phyloP scores from a whole-genome alignment of 2,113 vertebrate species.

The Lepidothrix coronata region DNA sequence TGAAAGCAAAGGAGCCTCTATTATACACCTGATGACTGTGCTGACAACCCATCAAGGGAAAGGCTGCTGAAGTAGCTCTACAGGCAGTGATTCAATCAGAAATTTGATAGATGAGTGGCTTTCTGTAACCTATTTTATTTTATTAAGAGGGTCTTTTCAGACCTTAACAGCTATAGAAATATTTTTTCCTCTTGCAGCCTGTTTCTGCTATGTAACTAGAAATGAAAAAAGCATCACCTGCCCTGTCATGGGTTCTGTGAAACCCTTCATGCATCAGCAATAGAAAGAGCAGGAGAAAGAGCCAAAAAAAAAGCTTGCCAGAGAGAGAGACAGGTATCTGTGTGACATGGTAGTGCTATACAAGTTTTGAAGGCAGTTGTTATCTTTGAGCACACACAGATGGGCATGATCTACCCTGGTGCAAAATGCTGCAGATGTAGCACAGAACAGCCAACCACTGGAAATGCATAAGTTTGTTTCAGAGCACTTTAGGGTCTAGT shows the following conservation, averaged over 20 bases:
- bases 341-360: rapidly evolving
- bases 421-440: background rate
- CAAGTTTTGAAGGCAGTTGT: background rate
- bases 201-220: background rate
- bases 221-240: background rate
- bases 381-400: background rate
- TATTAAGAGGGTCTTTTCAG: background rate
- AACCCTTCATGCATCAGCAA: background rate
- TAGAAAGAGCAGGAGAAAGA: background rate
- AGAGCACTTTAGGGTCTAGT: background rate
- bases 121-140: background rate
- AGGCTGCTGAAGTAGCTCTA: background rate
- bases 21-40: background rate
- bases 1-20: background rate
- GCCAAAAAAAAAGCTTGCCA: background rate
- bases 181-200: background rate
- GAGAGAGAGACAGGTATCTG: background rate
- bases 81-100: background rate
- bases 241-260: background rate
- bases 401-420: background rate
- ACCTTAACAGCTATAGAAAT: background rate
- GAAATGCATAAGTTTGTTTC: background rate
- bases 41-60: background rate
- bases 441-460: background rate
- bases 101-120: background rate